Evolutionary conservation across 1,140 invertebrate genomes (phyloP).

Genomic region (Solen grandis): DNA sequence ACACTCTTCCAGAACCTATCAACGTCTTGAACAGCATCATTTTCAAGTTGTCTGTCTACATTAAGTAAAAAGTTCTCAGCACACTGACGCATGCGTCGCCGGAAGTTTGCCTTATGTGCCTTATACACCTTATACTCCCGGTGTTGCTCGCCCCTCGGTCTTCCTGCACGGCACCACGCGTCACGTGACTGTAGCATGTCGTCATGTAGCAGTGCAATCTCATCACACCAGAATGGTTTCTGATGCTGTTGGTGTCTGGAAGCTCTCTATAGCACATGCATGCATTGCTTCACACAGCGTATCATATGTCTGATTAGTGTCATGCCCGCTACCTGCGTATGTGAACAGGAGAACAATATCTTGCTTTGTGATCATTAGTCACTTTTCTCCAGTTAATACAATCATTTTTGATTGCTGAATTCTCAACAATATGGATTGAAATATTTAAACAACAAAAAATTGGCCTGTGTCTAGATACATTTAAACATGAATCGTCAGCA

Average conservation of each 20-base stretch:
- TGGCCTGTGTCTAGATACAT: conserved; percentile 17
- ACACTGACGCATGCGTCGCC: background rate
- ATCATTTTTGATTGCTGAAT: background rate
- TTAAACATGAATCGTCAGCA: too few species aligned
- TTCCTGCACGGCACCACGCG: background rate
- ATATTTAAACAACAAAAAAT: conserved; percentile 7
- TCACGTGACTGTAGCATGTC: background rate
- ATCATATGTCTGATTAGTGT: too few species aligned
- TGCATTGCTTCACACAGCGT: too few species aligned
- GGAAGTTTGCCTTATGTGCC: too few species aligned
- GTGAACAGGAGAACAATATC: too few species aligned
- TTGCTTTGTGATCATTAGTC: too few species aligned
- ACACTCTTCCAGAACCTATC: background rate
- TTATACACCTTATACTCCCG: background rate
- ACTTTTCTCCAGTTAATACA: conserved; percentile 3
- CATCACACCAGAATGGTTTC: background rate
- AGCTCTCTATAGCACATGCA: too few species aligned
- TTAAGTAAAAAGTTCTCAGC: background rate
- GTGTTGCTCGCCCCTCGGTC: background rate
- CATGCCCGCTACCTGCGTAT: too few species aligned
- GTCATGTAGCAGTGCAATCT: background rate
- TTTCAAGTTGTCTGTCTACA: background rate
- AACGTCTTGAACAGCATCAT: background rate
- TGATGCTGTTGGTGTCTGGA: too few species aligned
- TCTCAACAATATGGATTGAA: background rate